Percentiles rank a stretch among this genome's conserved stretches.
Evolutionary conservation across 2,797 vertebrate genomes (phyloP).

Genomic region (Ispidina lecontei): DNA sequence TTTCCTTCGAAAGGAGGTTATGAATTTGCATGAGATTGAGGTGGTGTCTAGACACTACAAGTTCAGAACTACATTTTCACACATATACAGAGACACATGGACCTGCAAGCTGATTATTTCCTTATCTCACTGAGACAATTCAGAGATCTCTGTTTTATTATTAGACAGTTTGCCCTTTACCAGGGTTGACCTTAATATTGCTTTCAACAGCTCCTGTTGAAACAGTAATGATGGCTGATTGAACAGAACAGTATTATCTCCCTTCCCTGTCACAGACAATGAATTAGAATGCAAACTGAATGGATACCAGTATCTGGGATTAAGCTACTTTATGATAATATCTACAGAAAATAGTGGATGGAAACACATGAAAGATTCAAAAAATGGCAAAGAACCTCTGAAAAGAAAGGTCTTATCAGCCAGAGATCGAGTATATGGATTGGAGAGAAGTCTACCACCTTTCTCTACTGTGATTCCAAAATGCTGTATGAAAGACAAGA

Average conservation of each 20-base stretch:
- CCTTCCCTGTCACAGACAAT: not conserved
- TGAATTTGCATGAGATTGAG: not conserved
- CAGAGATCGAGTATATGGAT: not conserved
- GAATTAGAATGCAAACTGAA: not conserved
- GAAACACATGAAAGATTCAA: not conserved
- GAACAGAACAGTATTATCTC: not conserved
- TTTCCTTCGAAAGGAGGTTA: slow-evolving; percentile 9
- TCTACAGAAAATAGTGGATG: not conserved
- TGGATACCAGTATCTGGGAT: not conserved
- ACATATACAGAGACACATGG: not conserved
- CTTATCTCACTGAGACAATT: not conserved
- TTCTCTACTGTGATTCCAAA: not conserved
- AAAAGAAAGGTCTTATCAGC: not conserved
- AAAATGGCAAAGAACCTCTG: not conserved
- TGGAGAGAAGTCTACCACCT: not conserved
- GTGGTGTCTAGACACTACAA: not conserved
- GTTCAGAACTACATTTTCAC: not conserved
- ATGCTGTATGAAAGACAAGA: not conserved
- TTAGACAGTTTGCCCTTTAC: not conserved
- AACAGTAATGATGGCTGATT: not conserved
- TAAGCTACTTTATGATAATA: not conserved
- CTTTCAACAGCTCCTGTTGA: not conserved
- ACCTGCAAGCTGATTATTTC: not conserved
- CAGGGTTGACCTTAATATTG: not conserved
- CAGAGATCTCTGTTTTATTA: not conserved